Base-by-base conservation (phyloP, 1,140 invertebrate genomes). In the Dendrolimus kikuchii region DNA sequence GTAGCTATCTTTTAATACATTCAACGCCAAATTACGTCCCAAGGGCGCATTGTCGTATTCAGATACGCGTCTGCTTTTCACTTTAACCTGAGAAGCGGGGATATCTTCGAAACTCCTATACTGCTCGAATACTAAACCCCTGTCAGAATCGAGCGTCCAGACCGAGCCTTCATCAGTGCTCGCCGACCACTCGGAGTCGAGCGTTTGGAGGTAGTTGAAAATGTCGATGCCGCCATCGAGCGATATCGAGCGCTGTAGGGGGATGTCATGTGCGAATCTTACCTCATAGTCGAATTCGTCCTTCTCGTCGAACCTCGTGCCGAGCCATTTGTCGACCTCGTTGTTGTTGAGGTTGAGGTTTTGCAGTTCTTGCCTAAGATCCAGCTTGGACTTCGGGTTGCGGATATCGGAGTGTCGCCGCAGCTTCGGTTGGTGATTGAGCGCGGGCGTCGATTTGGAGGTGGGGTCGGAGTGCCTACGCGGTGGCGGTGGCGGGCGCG, bases 41-140 rank as follows among this genome's bases (percentile, higher is more conserved):
- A 60, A 64, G 42, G 51, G 59, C 40, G 63, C 60, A 57, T 66
- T 66, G 36, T 66, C 66, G 43, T 64, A 56, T 41, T 72, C 76
- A 7, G 69, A 86, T 75, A 74, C 72, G 6, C 79, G 72, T 66
- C 80, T 74, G 59, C 71, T 86, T 84, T 69, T 86, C 74, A 60
- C 65, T 70, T 53, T 69, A 6, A 53, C 37, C 38, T 65, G 74
- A 78, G 80, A 77, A 82, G 74, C 68, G 5, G 76, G 74, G 40
- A 82, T 74, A 78, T 86, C 80, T 65, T 83, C 82, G 45, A 82
- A 80, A 59, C 82, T 85, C 38, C 73, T 79, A 45, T 77, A 70
- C 55, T 71, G 70, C 47, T 79, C 78, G 9, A 69, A 49, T 55
- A 53, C 9, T 45, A 62, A 42, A 51, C 60, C 47, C 9, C 60